Evolutionary conservation across 2,888 invertebrate species (phyloP), one percentile per base, ranked within the genome.

Genomic region (Ptychoptera contaminata): DNA sequence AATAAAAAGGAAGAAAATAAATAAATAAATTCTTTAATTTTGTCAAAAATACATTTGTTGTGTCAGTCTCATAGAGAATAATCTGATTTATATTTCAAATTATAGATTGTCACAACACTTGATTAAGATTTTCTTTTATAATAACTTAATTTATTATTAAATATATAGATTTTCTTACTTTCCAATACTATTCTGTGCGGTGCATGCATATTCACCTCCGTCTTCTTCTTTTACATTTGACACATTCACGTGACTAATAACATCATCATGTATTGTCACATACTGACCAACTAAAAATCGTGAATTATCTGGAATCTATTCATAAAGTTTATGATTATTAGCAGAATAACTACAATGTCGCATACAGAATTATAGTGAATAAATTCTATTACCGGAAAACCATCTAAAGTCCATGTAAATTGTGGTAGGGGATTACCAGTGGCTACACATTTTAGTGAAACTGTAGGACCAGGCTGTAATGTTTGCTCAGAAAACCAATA

Each of bases 401-500:
- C 88, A 61, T 91, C 91, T 51, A 91, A 71, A 8, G 82, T 76
- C 93, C 93, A 94, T 42, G 79, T 78, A 66, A 94, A 88, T 62
- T 85, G 83, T 4, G 93, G 93, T 42, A 87, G 83, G 8, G 93
- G 93, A 66, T 88, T 92, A 42, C 93, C 93, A 56, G 87, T 82
- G n/a, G 91, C 91, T 48, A 86, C 85, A 68, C 93, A 94, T 66
- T 88, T 87, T 52, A 94, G 72, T 15, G 91, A 88, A 40, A 92
- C 85, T 50, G 85, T 82, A 31, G 90, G 88, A 14, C 92, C 92
- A 0, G 88, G 90, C 60, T 90, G 90, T 48, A 92, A 68, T 9
- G 88, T 91, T 67, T 90, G 88, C 63, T 91, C 90, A 46, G 86
- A 82, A 68, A 92, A 92, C 79, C 85, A 86, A 70, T 88, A 87